Evolutionary conservation across 2,888 invertebrate genomes (phyloP).

Genomic region (Hecatera dysodea): DNA sequence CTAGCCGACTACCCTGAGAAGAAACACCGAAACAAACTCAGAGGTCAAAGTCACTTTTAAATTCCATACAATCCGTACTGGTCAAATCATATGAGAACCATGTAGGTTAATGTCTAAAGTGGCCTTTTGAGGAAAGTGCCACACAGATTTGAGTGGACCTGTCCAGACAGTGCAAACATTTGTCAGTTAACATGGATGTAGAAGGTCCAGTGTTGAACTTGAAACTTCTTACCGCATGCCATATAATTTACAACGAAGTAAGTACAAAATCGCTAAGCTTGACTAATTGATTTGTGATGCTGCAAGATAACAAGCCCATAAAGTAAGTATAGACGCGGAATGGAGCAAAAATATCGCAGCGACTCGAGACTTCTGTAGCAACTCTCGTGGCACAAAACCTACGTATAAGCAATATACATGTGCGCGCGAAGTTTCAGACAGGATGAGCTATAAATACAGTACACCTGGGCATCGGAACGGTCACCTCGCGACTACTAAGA

Average conservation of each 20-base stretch:
- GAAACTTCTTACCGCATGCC: not conserved
- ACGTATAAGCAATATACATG: conserved; percentile 31
- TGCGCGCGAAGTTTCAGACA: conserved; percentile 46
- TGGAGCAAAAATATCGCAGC: conserved; percentile 7
- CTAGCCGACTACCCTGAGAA: no score
- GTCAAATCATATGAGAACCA: no score
- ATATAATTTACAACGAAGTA: not conserved
- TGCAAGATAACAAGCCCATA: not conserved
- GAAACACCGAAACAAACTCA: no score
- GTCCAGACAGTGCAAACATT: no score
- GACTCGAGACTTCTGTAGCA: conserved; percentile 27
- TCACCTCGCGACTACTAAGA: conserved; percentile 55
- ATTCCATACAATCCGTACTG: no score
- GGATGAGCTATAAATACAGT: conserved; percentile 58
- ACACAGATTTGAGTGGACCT: no score
- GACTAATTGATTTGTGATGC: not conserved
- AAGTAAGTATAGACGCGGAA: not conserved
- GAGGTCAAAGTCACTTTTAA: no score
- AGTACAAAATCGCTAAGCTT: not conserved
- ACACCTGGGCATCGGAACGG: conserved; percentile 61
- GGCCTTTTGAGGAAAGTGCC: no score
- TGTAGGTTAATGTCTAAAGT: no score
- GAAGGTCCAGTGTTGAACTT: conserved; percentile 29
- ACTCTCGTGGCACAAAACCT: conserved; percentile 15
- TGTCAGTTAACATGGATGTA: no score